Conservation (phyloP, 2,797 vertebrate species). For the Gambusia yucatana region DNA sequence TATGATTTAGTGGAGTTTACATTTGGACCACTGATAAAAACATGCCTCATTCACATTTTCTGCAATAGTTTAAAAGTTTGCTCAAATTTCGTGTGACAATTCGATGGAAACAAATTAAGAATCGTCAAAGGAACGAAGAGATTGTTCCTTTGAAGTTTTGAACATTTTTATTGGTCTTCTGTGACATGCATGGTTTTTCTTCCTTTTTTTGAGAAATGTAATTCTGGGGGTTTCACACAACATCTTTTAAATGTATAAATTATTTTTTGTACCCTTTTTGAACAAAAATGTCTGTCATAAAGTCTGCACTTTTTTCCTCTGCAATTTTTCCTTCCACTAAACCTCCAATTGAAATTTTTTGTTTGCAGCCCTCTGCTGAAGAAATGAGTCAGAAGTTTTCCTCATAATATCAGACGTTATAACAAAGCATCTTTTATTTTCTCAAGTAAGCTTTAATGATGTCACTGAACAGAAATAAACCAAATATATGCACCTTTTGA, state of each 20-base stretch:
- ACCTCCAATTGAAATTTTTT: not conserved
- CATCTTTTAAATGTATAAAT: too few relatives aligned
- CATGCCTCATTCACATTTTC: too few relatives aligned
- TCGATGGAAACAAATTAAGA: too few relatives aligned
- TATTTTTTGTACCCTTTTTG: too few relatives aligned
- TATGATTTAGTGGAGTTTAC: not conserved
- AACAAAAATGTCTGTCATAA: not conserved
- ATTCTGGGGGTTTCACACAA: too few relatives aligned
- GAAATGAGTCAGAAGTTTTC: not conserved
- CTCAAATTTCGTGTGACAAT: too few relatives aligned
- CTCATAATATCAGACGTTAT: not conserved
- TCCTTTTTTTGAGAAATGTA: too few relatives aligned
- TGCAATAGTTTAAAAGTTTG: too few relatives aligned
- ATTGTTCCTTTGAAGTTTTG: too few relatives aligned
- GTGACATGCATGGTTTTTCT: too few relatives aligned
- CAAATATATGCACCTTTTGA: not conserved
- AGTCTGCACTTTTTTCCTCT: not conserved
- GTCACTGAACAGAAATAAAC: not conserved
- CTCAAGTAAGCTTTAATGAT: not conserved
- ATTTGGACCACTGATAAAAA: not conserved
- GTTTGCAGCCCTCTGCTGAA: not conserved
- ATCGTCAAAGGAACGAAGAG: too few relatives aligned
- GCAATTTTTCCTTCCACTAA: not conserved
- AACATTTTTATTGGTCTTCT: too few relatives aligned
- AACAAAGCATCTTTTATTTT: not conserved